Evolutionary conservation across 2,113 vertebrate species (phyloP).

Genomic region (Tragelaphus buxtoni): DNA sequence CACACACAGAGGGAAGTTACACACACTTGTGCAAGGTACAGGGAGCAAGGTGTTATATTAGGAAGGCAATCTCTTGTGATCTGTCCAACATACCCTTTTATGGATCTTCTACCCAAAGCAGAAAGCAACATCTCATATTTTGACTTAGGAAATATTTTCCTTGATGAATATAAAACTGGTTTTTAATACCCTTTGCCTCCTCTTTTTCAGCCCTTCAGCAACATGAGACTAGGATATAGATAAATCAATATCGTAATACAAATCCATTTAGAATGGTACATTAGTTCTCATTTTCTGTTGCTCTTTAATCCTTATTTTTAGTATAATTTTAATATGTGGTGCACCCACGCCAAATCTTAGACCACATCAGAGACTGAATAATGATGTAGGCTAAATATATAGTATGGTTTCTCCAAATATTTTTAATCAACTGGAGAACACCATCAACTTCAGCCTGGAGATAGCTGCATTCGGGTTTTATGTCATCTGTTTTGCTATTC

Average conservation of each 20-base stretch:
- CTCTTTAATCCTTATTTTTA: not conserved
- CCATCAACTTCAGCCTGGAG: not conserved
- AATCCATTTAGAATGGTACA: not conserved
- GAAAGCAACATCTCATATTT: not conserved
- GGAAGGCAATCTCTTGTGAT: not conserved
- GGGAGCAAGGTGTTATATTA: not conserved
- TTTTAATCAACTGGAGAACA: not conserved
- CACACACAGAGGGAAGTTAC: slow-evolving; percentile 16
- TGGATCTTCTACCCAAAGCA: not conserved
- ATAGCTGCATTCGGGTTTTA: not conserved
- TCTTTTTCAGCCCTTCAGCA: not conserved
- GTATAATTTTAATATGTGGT: not conserved
- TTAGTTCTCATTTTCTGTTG: not conserved
- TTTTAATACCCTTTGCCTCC: not conserved
- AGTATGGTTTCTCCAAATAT: not conserved
- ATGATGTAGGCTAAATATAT: not conserved
- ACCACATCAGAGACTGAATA: not conserved
- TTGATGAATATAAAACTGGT: not conserved
- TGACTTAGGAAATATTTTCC: not conserved
- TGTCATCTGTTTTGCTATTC: not conserved
- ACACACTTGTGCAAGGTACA: not conserved
- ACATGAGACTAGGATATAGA: not conserved
- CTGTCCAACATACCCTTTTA: not conserved
- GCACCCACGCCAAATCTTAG: not conserved
- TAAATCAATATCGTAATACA: not conserved